Conservation (phyloP, 2,888 invertebrate genomes). For the Tiliacea aurago region DNA sequence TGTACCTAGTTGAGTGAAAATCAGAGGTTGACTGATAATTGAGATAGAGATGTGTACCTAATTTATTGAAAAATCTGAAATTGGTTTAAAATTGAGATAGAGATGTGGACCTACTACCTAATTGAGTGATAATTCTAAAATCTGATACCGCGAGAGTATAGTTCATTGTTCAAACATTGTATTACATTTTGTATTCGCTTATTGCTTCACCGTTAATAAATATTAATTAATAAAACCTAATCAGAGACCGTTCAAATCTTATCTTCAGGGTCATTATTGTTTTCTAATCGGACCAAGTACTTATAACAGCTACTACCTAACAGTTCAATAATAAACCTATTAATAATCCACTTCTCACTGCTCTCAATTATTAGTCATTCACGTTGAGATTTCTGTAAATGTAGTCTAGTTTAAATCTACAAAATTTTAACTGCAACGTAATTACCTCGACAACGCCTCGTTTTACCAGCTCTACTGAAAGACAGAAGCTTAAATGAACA, state of each 20-base stretch:
- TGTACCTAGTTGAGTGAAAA: no score
- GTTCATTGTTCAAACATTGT: not conserved
- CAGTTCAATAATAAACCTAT: not conserved
- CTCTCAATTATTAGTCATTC: not conserved
- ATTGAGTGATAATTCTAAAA: not conserved
- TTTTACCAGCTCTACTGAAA: constrained; percentile 17
- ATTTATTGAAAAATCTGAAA: not conserved
- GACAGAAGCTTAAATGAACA: constrained; percentile 38
- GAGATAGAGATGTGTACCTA: no score
- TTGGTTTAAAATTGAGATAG: not conserved
- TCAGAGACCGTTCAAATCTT: not conserved
- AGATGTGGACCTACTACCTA: no score
- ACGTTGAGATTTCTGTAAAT: not conserved
- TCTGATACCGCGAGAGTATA: not conserved
- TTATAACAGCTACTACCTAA: not conserved
- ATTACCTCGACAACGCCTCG: not conserved
- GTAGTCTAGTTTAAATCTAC: constrained; percentile 10
- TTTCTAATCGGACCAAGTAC: not conserved
- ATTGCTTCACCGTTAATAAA: not conserved
- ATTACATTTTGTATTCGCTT: not conserved
- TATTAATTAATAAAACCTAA: not conserved
- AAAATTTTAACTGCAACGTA: constrained; percentile 21
- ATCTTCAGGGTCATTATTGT: not conserved
- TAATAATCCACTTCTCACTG: not conserved
- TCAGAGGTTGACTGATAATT: no score